Evolutionary conservation across 2,113 vertebrate species (phyloP).

Genomic region (Hoplias malabaricus): DNA sequence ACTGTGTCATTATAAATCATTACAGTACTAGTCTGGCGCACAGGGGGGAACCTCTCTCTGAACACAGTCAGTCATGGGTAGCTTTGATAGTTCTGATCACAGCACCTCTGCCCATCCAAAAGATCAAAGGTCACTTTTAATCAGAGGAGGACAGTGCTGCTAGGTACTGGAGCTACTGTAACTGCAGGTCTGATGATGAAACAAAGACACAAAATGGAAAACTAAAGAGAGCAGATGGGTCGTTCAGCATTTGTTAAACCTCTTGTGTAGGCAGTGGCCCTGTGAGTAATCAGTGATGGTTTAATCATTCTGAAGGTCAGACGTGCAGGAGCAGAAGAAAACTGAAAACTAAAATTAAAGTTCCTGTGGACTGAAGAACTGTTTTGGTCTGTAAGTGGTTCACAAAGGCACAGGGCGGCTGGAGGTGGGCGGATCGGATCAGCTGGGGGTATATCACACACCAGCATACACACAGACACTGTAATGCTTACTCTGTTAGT

Average conservation of each 20-base stretch:
- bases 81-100: slow-evolving; percentile 29
- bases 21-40: neutral
- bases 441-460: slow-evolving; percentile 25
- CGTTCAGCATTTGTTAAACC: neutral
- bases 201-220: neutral
- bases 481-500: slow-evolving; percentile 19
- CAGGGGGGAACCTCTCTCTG: neutral
- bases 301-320: neutral
- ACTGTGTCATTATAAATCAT: neutral
- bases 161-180: neutral
- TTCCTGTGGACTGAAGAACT: neutral
- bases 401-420: neutral
- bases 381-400: slow-evolving; percentile 10
- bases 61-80: neutral
- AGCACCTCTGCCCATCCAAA: no score
- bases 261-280: neutral
- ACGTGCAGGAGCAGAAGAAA: neutral
- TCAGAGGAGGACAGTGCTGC: neutral
- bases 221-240: neutral
- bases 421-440: slow-evolving; percentile 36
- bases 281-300: neutral
- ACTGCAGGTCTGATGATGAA: neutral
- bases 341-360: neutral
- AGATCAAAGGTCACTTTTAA: no score
- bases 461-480: slow-evolving; percentile 38